Base-by-base conservation (phyloP, 2,113 vertebrate species). In the Pampusana beccarii region DNA sequence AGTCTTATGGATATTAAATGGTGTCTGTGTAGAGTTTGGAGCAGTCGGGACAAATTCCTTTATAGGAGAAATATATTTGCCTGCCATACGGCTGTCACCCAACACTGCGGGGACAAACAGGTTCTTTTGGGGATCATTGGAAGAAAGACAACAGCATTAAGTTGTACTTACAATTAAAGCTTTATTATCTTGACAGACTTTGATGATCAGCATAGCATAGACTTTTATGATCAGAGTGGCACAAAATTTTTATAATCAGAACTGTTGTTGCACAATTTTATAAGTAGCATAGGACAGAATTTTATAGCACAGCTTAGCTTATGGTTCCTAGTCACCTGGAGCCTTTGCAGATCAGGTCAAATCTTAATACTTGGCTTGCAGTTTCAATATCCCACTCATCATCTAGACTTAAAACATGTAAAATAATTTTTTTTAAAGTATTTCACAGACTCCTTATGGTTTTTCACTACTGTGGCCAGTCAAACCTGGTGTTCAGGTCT, bases 41-140 rank as follows among this genome's bases (percentile, higher is more conserved):
- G 25, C 36, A 53, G 26, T 56, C 8, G 9, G 87, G 31, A 73
- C 42, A 89, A 91, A 87, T 74, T 70, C 36, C 58, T 6, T 36
- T 61, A 16, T 18, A 79, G 33, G 2, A 53, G 34, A 79, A 92
- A 44, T 36, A 3, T 53, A 14, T 80, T 75, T 86, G 13, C n/a
- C 26, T 77, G 36, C 21, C 18, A 14, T 29, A 11, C 3, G 2
- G 16, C 48, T 88, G 40, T 65, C 67, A 44, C 10, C 13, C 6
- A 53, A 2, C n/a, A 51, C 33, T 57, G 23, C 1, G 1, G 54
- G n/a, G 36, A 51, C 15, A 57, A 29, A 48, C 0, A 0, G 15
- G 10, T 11, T 87, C 33, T 61, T 95, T 13, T 34, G 42, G 57
- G 6, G 4, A 40, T 54, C 51, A 23, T 34, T 20, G 42, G 40